phyloP scores from a whole-genome alignment of 2,888 invertebrate genomes.

The Adelphocoris suturalis region DNA sequence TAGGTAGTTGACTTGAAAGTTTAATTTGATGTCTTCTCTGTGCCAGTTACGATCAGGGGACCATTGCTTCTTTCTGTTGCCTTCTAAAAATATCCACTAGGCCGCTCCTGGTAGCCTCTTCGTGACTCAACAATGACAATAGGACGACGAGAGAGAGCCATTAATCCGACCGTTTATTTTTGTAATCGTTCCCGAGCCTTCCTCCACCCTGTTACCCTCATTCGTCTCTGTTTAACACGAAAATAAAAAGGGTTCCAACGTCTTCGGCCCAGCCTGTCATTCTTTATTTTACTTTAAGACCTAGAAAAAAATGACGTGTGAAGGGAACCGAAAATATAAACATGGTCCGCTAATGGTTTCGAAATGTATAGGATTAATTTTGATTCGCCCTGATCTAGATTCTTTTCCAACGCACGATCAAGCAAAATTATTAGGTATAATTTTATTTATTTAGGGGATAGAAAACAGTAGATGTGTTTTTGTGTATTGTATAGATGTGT shows the following conservation, averaged over 20 bases:
- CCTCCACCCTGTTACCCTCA: neutral
- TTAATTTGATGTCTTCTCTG: neutral
- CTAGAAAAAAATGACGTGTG: neutral
- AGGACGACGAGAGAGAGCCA: slow-evolving; percentile 1
- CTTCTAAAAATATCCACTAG: neutral
- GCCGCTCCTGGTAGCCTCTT: slow-evolving; percentile 8
- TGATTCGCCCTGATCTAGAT: no score
- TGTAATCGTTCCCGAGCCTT: slow-evolving; percentile 26
- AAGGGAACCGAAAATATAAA: neutral
- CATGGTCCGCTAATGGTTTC: neutral
- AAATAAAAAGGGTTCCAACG: slow-evolving; percentile 28
- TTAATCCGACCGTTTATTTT: slow-evolving; percentile 54
- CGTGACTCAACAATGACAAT: slow-evolving; percentile 38
- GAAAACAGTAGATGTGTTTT: no score
- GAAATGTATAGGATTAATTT: neutral
- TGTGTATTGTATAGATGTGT: no score
- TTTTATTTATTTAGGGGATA: no score
- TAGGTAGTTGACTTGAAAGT: no score
- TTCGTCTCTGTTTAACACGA: slow-evolving; percentile 22
- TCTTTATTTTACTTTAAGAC: neutral
- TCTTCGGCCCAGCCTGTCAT: neutral
- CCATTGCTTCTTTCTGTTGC: neutral
- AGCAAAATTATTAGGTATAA: no score
- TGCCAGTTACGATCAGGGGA: neutral
- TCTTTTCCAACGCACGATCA: no score